Conservation (phyloP, 2,888 invertebrate species). For the Drosophila histrio region DNA sequence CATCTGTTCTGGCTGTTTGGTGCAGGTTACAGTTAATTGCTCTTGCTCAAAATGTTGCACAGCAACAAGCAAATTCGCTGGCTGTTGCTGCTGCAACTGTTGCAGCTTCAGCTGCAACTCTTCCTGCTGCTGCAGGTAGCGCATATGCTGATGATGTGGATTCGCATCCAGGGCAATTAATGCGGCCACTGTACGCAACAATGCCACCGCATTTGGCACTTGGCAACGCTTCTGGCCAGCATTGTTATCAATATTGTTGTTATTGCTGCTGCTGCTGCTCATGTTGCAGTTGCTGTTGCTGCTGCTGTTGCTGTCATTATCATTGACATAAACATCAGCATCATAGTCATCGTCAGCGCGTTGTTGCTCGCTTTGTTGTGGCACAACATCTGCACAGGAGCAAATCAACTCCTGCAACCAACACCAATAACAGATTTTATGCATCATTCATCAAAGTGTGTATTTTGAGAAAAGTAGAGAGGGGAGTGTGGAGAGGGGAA, state of each 20-base stretch:
- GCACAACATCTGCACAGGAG: slow-evolving; percentile 87
- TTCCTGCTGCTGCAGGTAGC: slow-evolving; percentile 79
- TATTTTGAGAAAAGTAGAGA: slow-evolving; percentile 22
- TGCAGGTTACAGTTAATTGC: slow-evolving; percentile 78
- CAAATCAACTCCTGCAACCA: slow-evolving; percentile 89
- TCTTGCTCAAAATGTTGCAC: slow-evolving; percentile 68
- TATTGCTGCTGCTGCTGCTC: slow-evolving; percentile 57
- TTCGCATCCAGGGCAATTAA: slow-evolving; percentile 83
- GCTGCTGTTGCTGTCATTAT: slow-evolving; percentile 51
- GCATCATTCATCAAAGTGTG: slow-evolving; percentile 69
- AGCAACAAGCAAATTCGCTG: slow-evolving; percentile 30
- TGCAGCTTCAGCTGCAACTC: slow-evolving; percentile 80
- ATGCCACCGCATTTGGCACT: slow-evolving; percentile 82
- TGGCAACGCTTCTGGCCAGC: slow-evolving; percentile 23
- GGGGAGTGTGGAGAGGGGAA: slow-evolving; percentile 11
- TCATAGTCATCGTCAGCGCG: slow-evolving; percentile 80
- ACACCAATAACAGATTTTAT: slow-evolving; percentile 85
- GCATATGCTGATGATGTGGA: slow-evolving; percentile 85
- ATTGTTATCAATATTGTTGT: slow-evolving; percentile 48
- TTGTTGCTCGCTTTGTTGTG: slow-evolving; percentile 51
- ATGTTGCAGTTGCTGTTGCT: slow-evolving; percentile 28
- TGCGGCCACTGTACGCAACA: slow-evolving; percentile 82
- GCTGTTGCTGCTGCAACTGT: slow-evolving; percentile 80
- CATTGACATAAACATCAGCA: slow-evolving; percentile 71
- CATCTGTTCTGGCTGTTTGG: slow-evolving; percentile 83